Evolutionary conservation across 2,888 invertebrate genomes (phyloP), one percentile per base, ranked within the genome.

Genomic region (Agrypnus murinus): DNA sequence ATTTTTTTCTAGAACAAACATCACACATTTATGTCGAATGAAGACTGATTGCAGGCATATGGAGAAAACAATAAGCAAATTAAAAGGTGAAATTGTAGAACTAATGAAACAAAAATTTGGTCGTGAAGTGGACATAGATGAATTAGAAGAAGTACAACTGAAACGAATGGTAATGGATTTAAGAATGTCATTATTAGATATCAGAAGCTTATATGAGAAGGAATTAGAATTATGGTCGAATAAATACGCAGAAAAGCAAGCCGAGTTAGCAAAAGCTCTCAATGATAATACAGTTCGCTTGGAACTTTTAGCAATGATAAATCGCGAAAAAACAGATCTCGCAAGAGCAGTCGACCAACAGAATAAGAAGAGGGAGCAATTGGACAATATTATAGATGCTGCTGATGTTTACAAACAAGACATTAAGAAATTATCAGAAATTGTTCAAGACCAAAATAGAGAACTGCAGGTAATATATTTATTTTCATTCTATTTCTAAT

Each of bases 11-110:
- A 92, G 92, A 79, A 87, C 90, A 45, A 92, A 92, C 80, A 89
- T 90, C 71, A 87, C 88, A 0, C 93, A 94, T 80, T 81, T 93
- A 66, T 88, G 89, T 60, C 89, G 92, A 72, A 92, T 94, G 90
- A 90, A 90, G 81, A 86, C 90, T 0, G 93, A 94, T 80, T 86
- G 92, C 10, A 88, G 88, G 50, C 88, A 89, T 55, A 94, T 94
- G 93, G 87, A 89, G 7, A 83, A 84, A 0, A 86, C 88, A 64
- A 90, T 92, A 0, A 84, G 86, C 1, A 85, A 86, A 7, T 80
- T 93, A 3, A 89, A 91, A 64, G 87, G 87, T 1, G 86, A 85
- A 80, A 88, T 89, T 25, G 82, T 83, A 10, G 82, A 86, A 34
- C 85, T 86, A 46, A 89, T 90, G 87, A 84, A 85, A 46, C 85